phyloP scores from a whole-genome alignment of 2,888 invertebrate species.

The Polylopha cassiicola region DNA sequence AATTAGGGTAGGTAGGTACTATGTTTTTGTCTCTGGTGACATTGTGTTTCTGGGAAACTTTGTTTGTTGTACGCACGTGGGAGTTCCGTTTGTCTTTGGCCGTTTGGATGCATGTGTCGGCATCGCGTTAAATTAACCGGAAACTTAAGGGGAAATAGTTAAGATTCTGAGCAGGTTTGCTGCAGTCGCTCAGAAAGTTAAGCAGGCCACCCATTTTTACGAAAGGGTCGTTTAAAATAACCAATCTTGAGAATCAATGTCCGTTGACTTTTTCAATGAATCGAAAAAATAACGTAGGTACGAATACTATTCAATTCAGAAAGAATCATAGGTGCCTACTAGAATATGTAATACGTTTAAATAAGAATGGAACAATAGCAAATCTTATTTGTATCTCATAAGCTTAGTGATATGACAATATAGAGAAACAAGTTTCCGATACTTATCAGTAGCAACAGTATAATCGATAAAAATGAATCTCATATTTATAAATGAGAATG shows the following conservation, averaged over 20 bases:
- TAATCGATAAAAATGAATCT: constrained; percentile 56
- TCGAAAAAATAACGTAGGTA: constrained; percentile 3
- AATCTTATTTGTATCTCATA: constrained; percentile 7
- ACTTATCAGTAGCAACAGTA: constrained; percentile 55
- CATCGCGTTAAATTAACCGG: constrained; percentile 71
- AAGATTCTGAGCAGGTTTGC: constrained; percentile 62
- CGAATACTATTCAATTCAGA: constrained; percentile 12
- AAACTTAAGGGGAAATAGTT: constrained; percentile 68
- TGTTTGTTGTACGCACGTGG: constrained; percentile 64
- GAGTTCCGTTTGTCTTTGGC: constrained; percentile 49
- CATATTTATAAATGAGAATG: constrained; percentile 47
- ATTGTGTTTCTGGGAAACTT: constrained; percentile 64
- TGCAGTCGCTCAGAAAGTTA: constrained; percentile 52
- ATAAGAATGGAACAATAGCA: constrained; percentile 9
- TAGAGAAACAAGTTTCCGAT: constrained; percentile 30
- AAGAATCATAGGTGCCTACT: too few species aligned
- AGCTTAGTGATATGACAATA: constrained; percentile 17
- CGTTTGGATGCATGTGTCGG: constrained; percentile 63
- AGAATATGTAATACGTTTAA: too few species aligned
- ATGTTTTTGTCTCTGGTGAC: constrained; percentile 63
- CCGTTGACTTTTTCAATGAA: constrained; percentile 4
- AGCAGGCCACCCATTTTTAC: constrained; percentile 38
- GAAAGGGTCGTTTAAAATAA: constrained; percentile 17
- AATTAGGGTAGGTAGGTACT: constrained; percentile 61
- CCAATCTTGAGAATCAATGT: constrained; percentile 14